Percentiles rank a stretch among this genome's conserved stretches.
phyloP scores from a whole-genome alignment of 2,888 invertebrate genomes.

The Acanthosoma haemorrhoidale region DNA sequence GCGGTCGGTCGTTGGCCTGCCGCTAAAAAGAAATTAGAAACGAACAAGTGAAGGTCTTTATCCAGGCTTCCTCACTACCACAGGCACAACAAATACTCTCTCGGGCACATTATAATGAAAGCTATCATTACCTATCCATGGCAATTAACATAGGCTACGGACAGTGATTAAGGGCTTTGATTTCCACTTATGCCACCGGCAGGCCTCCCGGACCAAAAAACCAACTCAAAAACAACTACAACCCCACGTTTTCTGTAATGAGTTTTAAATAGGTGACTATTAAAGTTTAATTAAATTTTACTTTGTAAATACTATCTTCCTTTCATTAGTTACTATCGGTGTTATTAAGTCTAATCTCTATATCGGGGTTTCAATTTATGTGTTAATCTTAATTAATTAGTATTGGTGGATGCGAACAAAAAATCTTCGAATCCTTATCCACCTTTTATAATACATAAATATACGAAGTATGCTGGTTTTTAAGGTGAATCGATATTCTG shows the following conservation, averaged over 20 bases:
- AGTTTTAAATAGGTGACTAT: slow-evolving; percentile 6
- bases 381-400: not conserved
- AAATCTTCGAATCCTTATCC: no score
- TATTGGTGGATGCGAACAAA: not conserved
- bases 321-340: not conserved
- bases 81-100: not conserved
- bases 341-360: slow-evolving; percentile 1
- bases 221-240: not conserved
- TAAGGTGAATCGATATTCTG: no score
- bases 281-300: slow-evolving; percentile 8
- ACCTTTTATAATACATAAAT: no score
- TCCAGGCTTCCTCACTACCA: not conserved
- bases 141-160: not conserved
- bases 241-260: not conserved
- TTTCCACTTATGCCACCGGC: not conserved
- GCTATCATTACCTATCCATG: slow-evolving; percentile 6
- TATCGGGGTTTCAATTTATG: not conserved
- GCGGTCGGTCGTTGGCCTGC: not conserved
- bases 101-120: not conserved
- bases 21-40: slow-evolving; percentile 1
- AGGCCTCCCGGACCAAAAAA: not conserved
- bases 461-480: no score
- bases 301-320: not conserved
- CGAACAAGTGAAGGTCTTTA: not conserved
- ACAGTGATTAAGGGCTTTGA: slow-evolving; percentile 9